phyloP scores from a whole-genome alignment of 1,140 invertebrate species.

The Scylla paramamosain region DNA sequence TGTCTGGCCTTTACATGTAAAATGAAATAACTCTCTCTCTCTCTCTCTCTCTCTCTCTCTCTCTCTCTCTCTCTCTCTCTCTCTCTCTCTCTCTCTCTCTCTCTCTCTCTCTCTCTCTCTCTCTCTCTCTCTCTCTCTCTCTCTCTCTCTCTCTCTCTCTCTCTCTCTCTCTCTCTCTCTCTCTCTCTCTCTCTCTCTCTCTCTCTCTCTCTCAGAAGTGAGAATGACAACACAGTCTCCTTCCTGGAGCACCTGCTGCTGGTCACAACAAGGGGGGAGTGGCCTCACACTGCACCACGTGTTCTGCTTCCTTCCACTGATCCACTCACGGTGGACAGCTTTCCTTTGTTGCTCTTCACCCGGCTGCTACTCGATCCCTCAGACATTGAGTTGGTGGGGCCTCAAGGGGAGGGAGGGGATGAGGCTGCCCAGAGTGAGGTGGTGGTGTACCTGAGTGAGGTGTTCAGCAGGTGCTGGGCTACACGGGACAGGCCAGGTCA shows the following conservation, averaged over 20 bases:
- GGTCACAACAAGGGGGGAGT: conserved; percentile 40
- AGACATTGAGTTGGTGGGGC: conserved; percentile 32
- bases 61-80: not conserved
- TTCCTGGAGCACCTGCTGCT: conserved; percentile 59
- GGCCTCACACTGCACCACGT: not conserved
- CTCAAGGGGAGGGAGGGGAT: not conserved
- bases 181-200: not conserved
- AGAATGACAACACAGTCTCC: not conserved
- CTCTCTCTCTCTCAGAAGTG: not conserved
- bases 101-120: not conserved
- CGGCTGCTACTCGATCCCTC: conserved; percentile 52
- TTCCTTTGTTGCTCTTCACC: conserved; percentile 50
- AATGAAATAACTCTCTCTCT: too few relatives aligned
- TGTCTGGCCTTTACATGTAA: too few relatives aligned
- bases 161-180: not conserved
- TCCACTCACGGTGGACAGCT: conserved; percentile 17
- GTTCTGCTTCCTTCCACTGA: conserved; percentile 48
- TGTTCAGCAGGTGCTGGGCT: conserved; percentile 54
- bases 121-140: not conserved
- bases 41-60: too few relatives aligned
- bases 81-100: not conserved
- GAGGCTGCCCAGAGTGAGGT: conserved; percentile 56
- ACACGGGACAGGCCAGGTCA: conserved; percentile 28
- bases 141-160: not conserved
- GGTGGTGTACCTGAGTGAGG: conserved; percentile 59